Conservation (phyloP, 2,113 vertebrate genomes). For the Spermophilus dauricus region DNA sequence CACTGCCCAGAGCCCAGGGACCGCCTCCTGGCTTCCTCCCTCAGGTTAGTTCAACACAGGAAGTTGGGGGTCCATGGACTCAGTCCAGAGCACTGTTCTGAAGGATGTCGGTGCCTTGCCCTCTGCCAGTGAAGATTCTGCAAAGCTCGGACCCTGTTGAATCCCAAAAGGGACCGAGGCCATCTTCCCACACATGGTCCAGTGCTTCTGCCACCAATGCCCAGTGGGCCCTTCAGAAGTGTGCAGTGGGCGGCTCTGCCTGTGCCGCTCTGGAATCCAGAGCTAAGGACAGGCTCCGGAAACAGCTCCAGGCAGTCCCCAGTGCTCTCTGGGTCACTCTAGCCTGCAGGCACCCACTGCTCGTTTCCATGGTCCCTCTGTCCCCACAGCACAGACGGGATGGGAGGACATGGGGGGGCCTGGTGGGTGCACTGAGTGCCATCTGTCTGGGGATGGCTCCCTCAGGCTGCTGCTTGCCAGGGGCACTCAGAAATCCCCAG, state of each 20-base stretch:
- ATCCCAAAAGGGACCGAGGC: background rate
- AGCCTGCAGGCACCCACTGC: background rate
- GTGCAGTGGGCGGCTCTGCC: accelerated
- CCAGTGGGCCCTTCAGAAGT: background rate
- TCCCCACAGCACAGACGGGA: background rate
- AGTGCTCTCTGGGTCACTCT: background rate
- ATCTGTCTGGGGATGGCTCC: background rate
- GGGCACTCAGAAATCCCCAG: background rate
- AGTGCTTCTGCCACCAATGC: accelerated
- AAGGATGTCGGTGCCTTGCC: too few relatives aligned
- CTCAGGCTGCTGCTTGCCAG: background rate
- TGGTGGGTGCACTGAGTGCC: background rate
- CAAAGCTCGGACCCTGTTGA: background rate
- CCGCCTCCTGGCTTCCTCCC: background rate
- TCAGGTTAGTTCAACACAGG: background rate
- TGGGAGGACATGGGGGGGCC: too few relatives aligned
- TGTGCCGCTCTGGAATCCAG: too few relatives aligned
- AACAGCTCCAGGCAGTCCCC: background rate
- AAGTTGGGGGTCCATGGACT: accelerated
- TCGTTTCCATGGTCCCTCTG: background rate
- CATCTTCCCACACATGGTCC: accelerated
- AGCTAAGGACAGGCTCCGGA: background rate
- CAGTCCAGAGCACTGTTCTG: too few relatives aligned
- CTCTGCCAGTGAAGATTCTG: background rate
- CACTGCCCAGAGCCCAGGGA: background rate